These are phyloP conservation scores for Aldrovandia affinis DNA, from an alignment of 2,797 vertebrate genomes.

Conservation along the genomic window DNA sequence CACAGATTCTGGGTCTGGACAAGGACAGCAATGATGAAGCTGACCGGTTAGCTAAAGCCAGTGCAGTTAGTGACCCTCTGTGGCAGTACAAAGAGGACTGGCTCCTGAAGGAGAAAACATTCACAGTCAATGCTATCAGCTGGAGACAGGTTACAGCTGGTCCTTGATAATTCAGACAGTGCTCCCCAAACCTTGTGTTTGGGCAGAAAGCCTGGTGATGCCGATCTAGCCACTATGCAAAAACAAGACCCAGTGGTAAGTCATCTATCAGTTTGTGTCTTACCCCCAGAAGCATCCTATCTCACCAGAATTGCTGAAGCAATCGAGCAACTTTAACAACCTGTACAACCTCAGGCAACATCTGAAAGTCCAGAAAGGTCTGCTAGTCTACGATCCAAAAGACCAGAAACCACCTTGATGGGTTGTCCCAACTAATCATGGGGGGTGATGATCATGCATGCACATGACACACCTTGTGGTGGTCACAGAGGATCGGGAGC, in stretches of 20 bases:
- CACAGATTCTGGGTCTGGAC: not conserved
- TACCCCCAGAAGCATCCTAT: too few species aligned
- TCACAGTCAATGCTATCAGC: not conserved
- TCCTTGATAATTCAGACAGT: rapidly evolving
- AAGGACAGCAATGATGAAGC: slow-evolving; percentile 8
- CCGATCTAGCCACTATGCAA: too few species aligned
- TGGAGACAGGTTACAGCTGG: rapidly evolving
- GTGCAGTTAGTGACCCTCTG: not conserved
- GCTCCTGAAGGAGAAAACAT: not conserved
- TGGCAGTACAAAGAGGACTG: not conserved
- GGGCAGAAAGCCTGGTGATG: too few species aligned
- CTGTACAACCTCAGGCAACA: not conserved
- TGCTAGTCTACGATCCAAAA: not conserved
- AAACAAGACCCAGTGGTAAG: too few species aligned
- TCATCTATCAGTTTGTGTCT: not conserved
- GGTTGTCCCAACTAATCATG: slow-evolving; percentile 5
- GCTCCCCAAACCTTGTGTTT: too few species aligned
- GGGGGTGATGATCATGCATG: slow-evolving; percentile 1
- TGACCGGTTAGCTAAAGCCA: not conserved
- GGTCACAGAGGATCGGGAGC: not conserved
- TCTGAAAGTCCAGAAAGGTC: not conserved
- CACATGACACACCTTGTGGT: slow-evolving; percentile 15
- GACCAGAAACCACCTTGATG: not conserved
- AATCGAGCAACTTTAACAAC: not conserved
- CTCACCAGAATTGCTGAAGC: too few species aligned